phyloP scores from a whole-genome alignment of 2,888 invertebrate genomes.

The Malacosoma neustria region DNA sequence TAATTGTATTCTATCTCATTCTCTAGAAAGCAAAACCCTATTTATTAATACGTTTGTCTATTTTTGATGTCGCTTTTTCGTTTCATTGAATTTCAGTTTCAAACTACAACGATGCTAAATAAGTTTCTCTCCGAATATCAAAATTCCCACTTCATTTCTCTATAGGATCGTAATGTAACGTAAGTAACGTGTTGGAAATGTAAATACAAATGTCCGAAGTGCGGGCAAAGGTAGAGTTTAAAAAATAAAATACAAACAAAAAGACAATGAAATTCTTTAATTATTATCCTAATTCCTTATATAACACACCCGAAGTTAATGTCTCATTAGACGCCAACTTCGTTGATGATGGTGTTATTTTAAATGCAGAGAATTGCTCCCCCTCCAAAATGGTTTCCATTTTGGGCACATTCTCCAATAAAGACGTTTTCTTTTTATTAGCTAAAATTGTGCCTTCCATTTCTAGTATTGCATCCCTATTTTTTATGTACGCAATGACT shows the following conservation, averaged over 20 bases:
- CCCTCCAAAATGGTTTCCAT: slow-evolving; percentile 47
- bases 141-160: too few species aligned
- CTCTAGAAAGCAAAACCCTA: too few species aligned
- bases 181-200: slow-evolving; percentile 13
- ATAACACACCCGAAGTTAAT: slow-evolving; percentile 11
- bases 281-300: slow-evolving; percentile 9
- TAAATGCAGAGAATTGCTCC: slow-evolving; percentile 26
- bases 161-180: too few species aligned
- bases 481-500: slow-evolving; percentile 36
- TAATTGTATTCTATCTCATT: too few species aligned
- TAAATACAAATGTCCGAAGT: slow-evolving; percentile 1
- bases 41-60: too few species aligned
- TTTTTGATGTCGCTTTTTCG: too few species aligned
- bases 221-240: background rate
- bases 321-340: slow-evolving; percentile 7
- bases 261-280: slow-evolving; percentile 2
- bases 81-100: too few species aligned
- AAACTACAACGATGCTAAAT: too few species aligned
- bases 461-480: slow-evolving; percentile 25
- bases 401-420: slow-evolving; percentile 39
- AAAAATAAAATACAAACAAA: slow-evolving; percentile 4
- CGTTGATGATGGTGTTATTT: slow-evolving; percentile 12
- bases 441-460: slow-evolving; percentile 23
- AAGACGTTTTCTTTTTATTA: slow-evolving; percentile 33
- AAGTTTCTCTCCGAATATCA: too few species aligned